Base-by-base conservation (phyloP, 64 coral and sea anemone species). In the Astreopora myriophthalma region DNA sequence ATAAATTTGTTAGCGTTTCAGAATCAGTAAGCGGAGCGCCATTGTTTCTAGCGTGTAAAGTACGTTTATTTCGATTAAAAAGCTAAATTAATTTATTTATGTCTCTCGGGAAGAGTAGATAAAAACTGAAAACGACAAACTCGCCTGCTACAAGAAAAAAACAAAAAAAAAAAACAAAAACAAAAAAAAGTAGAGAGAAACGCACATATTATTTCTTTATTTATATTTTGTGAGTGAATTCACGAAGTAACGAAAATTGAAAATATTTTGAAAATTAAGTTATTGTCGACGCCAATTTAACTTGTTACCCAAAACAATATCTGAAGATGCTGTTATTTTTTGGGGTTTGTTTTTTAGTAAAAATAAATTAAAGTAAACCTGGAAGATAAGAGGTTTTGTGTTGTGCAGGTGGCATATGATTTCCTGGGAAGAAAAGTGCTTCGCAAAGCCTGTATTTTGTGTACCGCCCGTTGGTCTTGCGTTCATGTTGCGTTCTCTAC, bases 251-350 rank as follows among this genome's bases (percentile, higher is more conserved):
- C 10, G 33, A 73, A 12, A 38, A 24, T 17, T 22, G 3, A 17
- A 35, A 34, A 22, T 36, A 36, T 73, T 73, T 73, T 73, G 19
- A 73, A 73, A 73, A 34, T 36, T 73, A 73, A 73, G 33, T 73
- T 73, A 73, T 73, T 73, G 37, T 73, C 16, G 34, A 13, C 14
- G 29, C 13, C 22, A n/a, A 1, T 12, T 70, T 11, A 26, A 70
- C 67, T 70, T 31, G 12, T 14, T 33, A 70, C 27, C 12, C 27
- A 70, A 33, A 70, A 34, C 1, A 29, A 71, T 34, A 71, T 30
- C 26, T 3, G 4, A 71, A 39, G 16, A 73, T 55, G 13, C 19
- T 73, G 34, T 37, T 20, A 37, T 7, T 36, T 73, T 22, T 73
- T 16, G 19, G 70, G 11, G 32, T 33, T 17, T 6, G 2, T 34